These are phyloP conservation scores for Penelope pileata DNA, from an alignment of 2,113 vertebrate species.

Conservation along the genomic window DNA sequence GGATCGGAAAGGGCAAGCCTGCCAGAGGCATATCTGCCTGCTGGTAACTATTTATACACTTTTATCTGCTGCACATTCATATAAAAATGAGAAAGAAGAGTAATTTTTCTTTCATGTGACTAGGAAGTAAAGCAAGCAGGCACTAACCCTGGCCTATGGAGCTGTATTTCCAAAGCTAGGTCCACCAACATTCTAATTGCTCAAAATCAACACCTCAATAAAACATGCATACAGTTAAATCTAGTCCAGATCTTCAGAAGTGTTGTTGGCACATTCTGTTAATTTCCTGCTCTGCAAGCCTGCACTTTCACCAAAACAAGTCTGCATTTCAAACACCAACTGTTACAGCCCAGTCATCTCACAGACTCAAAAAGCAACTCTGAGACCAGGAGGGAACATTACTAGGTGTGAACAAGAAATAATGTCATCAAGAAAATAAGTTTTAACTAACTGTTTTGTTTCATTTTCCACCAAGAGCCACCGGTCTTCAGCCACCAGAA, in stretches of 20 bases:
- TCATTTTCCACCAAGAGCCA: slow-evolving; percentile 91
- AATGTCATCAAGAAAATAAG: neutral
- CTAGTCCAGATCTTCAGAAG: neutral
- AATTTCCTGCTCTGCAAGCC: neutral
- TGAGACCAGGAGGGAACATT: neutral
- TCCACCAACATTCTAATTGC: neutral
- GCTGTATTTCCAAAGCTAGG: neutral
- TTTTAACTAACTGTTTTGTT: slow-evolving; percentile 84
- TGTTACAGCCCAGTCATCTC: neutral
- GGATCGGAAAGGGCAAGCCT: neutral
- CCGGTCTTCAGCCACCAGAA: slow-evolving; percentile 91
- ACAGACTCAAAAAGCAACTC: neutral
- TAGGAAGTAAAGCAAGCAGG: neutral
- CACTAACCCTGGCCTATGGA: neutral
- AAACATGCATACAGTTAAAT: neutral
- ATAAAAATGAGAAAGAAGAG: neutral
- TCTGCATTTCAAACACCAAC: neutral
- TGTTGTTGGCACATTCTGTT: neutral
- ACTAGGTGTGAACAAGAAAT: neutral
- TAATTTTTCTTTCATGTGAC: neutral
- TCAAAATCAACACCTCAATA: neutral
- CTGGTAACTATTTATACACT: neutral
- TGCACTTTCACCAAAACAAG: neutral
- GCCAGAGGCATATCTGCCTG: neutral
- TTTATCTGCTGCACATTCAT: neutral